Evolutionary conservation across 2,113 vertebrate species (phyloP).

Genomic region (Ia io): DNA sequence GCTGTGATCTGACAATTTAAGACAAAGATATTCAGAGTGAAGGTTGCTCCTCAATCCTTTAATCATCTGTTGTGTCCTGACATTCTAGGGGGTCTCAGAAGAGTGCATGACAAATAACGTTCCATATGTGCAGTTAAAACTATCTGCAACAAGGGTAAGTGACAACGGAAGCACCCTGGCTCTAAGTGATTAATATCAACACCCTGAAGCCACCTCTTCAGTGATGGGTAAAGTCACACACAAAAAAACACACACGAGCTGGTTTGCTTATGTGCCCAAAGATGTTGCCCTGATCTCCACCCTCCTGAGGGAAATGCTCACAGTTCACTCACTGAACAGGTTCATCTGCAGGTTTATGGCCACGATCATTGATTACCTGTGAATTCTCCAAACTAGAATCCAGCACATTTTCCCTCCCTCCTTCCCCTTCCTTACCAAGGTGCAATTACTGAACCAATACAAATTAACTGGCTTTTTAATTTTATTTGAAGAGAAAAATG

Average conservation of each 20-base stretch:
- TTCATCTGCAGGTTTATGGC: not conserved
- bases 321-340: not conserved
- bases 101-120: slow-evolving; percentile 74
- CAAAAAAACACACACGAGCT: not conserved
- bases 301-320: not conserved
- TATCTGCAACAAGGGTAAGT: slow-evolving; percentile 50
- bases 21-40: slow-evolving; percentile 70
- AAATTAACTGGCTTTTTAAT: not conserved
- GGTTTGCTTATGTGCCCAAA: not conserved
- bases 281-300: not conserved
- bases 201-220: slow-evolving; percentile 51
- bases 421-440: not conserved
- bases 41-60: slow-evolving; percentile 74
- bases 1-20: slow-evolving; percentile 62
- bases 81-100: slow-evolving; percentile 78
- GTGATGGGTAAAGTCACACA: slow-evolving; percentile 48
- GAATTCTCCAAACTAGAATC: slow-evolving; percentile 3
- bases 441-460: not conserved
- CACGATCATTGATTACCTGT: not conserved
- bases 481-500: slow-evolving; percentile 5
- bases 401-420: not conserved
- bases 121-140: slow-evolving; percentile 77
- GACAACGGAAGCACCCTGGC: slow-evolving; percentile 41
- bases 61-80: slow-evolving; percentile 76
- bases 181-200: slow-evolving; percentile 64